Conservation (phyloP, 23 tunicate genomes). For the Phallusia fumigata region DNA sequence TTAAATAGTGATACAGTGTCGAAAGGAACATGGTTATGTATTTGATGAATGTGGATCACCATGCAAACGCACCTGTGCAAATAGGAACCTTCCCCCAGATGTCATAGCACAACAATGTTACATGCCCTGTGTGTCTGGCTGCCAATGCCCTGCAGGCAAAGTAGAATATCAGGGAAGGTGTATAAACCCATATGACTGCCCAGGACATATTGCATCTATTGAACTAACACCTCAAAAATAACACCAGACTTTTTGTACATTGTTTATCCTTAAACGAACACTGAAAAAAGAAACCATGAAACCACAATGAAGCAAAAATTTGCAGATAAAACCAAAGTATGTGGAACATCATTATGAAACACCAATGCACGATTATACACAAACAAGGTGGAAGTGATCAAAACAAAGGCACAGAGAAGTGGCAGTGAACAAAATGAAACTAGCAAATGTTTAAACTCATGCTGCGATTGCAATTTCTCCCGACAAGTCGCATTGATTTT, state of each 20-base stretch:
- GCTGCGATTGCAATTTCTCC: conserved; percentile 60
- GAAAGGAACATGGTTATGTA: conserved; percentile 57
- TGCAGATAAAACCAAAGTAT: background rate
- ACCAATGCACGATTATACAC: background rate
- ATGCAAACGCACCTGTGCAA: conserved; percentile 83
- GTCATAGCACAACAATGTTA: conserved; percentile 58
- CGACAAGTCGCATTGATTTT: conserved; percentile 68
- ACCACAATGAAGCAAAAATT: conserved; percentile 7
- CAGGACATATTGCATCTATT: conserved; percentile 41
- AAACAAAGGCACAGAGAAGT: background rate
- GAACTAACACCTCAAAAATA: background rate
- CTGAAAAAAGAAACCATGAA: background rate
- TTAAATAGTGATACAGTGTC: conserved; percentile 16
- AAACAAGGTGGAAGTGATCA: background rate
- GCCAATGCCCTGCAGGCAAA: conserved; percentile 85
- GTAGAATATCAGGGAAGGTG: conserved; percentile 69
- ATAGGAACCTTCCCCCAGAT: conserved; percentile 76
- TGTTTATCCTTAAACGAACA: background rate
- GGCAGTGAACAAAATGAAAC: conserved; percentile 21
- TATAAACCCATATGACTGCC: conserved; percentile 53
- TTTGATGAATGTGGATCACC: conserved; percentile 93
- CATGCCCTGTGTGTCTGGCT: conserved; percentile 82
- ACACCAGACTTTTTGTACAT: background rate
- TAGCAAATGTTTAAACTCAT: conserved; percentile 60
- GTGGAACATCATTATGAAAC: conserved; percentile 6